phyloP scores from a whole-genome alignment of 2,888 invertebrate genomes.

The Macrostomum cliftonense region DNA sequence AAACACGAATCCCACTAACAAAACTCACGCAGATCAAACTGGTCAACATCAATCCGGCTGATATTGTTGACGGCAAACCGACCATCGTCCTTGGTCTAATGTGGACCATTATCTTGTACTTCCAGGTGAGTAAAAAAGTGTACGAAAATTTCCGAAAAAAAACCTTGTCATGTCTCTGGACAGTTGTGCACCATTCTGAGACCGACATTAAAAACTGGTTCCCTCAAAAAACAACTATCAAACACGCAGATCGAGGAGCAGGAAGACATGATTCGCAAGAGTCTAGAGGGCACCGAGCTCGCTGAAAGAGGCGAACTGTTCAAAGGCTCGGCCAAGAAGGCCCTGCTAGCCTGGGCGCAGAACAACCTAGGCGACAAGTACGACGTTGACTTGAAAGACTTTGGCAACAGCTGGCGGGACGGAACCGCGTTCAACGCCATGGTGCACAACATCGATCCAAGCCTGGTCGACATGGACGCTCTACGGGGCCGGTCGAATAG shows the following conservation, averaged over 20 bases:
- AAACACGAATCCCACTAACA: too few species aligned
- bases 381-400: constrained; percentile 72
- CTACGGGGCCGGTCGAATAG: constrained; percentile 58
- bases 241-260: too few species aligned
- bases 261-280: too few species aligned
- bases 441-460: constrained; percentile 78
- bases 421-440: constrained; percentile 84
- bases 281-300: too few species aligned
- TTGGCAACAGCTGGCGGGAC: constrained; percentile 84
- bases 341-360: constrained; percentile 77
- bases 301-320: constrained; percentile 23
- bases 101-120: constrained; percentile 93
- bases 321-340: constrained; percentile 74
- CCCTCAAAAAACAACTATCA: too few species aligned
- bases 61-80: constrained; percentile 85
- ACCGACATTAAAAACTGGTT: too few species aligned
- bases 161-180: too few species aligned
- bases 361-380: constrained; percentile 60
- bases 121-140: constrained; percentile 65
- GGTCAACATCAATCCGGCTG: constrained; percentile 88
- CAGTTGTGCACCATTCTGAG: too few species aligned
- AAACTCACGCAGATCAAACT: constrained; percentile 55
- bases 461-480: constrained; percentile 66
- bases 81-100: constrained; percentile 86
- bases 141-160: too few species aligned